Evolutionary conservation across 2,888 invertebrate genomes (phyloP).

Genomic region (Sinhomidia bicolor): DNA sequence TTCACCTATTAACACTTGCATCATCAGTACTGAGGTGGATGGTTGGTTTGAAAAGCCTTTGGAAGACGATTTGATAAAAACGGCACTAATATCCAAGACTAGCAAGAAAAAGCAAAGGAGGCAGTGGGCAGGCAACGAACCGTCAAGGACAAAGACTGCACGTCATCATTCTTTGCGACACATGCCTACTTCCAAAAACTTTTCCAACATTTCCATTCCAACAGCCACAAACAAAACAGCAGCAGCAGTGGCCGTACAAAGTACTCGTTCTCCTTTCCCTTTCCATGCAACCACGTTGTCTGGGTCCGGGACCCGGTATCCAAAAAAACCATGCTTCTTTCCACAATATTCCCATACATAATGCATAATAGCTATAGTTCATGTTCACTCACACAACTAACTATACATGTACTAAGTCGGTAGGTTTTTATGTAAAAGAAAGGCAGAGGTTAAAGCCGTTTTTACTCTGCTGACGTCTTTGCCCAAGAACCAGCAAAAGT

Average conservation of each 20-base stretch:
- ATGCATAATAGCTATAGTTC: no score
- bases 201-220: constrained; percentile 8
- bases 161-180: constrained; percentile 57
- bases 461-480: constrained; percentile 38
- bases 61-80: no score
- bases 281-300: constrained; percentile 55
- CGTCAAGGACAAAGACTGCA: constrained; percentile 72
- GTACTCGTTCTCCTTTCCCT: constrained; percentile 47
- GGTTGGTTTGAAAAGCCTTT: no score
- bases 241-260: background rate
- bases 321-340: background rate
- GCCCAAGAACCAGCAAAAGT: constrained; percentile 23
- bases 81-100: background rate
- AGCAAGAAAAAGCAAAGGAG: background rate
- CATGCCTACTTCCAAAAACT: constrained; percentile 29
- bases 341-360: background rate
- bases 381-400: no score
- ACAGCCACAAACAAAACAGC: constrained; percentile 25
- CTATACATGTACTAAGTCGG: no score
- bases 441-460: background rate
- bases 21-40: background rate
- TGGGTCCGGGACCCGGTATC: constrained; percentile 64
- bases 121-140: constrained; percentile 67
- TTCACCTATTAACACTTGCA: background rate
- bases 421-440: no score